Conservation (phyloP, 2,113 vertebrate species). For the Nothoprocta perdicaria region DNA sequence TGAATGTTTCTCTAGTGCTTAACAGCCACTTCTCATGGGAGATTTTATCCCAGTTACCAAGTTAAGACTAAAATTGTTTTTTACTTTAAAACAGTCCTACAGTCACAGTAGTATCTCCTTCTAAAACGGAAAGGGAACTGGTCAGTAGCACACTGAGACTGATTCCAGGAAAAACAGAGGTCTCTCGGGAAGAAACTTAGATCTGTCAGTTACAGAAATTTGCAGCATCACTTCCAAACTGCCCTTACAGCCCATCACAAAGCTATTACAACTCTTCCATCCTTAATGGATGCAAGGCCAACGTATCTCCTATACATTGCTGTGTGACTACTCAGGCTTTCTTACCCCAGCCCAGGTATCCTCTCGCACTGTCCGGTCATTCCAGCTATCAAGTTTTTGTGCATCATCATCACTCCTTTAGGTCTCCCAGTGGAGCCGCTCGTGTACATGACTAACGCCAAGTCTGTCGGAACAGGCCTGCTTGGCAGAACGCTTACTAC, state of each 20-base stretch:
- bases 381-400: slow-evolving; percentile 93
- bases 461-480: slow-evolving; percentile 85
- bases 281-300: background rate
- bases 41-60: background rate
- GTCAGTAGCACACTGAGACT: background rate
- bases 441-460: slow-evolving; percentile 97
- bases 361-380: slow-evolving; percentile 97
- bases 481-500: slow-evolving; percentile 78
- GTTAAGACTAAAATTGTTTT: background rate
- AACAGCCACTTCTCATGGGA: background rate
- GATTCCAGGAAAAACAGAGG: background rate
- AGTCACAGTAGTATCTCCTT: background rate
- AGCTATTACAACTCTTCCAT: background rate
- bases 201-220: background rate
- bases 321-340: background rate
- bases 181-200: background rate
- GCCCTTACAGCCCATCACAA: background rate
- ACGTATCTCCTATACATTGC: background rate
- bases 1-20: background rate
- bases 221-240: background rate
- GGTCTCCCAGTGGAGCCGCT: slow-evolving; percentile 95
- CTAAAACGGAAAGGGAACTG: background rate
- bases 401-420: slow-evolving; percentile 96
- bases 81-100: background rate
- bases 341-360: slow-evolving; percentile 95